These are phyloP conservation scores for Plebejus anna DNA, from an alignment of 2,888 invertebrate genomes.

Conservation along the genomic window DNA sequence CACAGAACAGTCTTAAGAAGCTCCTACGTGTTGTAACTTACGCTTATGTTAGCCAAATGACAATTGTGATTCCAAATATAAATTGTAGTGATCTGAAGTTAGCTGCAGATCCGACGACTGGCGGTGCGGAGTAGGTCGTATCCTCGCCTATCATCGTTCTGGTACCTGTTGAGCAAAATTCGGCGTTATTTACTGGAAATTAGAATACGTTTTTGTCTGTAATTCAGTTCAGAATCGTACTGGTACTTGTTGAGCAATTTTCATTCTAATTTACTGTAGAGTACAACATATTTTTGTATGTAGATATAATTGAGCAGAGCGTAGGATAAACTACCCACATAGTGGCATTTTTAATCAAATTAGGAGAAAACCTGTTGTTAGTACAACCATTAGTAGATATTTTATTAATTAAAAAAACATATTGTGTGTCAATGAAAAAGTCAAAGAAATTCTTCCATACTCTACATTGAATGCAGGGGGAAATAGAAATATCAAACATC, in stretches of 20 bases:
- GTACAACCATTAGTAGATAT: background rate
- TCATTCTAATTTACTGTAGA: background rate
- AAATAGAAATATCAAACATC: too few relatives aligned
- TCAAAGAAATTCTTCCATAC: background rate
- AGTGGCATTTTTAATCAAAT: background rate
- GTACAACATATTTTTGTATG: background rate
- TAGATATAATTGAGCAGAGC: background rate
- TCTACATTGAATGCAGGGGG: too few relatives aligned
- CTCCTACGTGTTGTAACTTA: slow-evolving; percentile 24
- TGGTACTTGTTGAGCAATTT: background rate
- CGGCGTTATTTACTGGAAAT: background rate
- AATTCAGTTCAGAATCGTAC: background rate
- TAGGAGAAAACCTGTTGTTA: background rate
- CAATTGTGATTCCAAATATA: slow-evolving; percentile 42
- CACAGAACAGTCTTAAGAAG: slow-evolving; percentile 29
- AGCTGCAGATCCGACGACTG: slow-evolving; percentile 39
- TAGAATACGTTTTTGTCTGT: background rate
- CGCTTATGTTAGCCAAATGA: slow-evolving; percentile 33
- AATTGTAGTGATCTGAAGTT: slow-evolving; percentile 43
- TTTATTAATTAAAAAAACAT: background rate
- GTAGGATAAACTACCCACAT: background rate
- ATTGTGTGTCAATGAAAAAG: background rate
- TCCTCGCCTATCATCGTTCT: slow-evolving; percentile 45
- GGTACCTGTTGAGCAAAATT: slow-evolving; percentile 39
- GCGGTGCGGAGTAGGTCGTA: slow-evolving; percentile 53